phyloP scores from a whole-genome alignment of 2,797 vertebrate genomes.

The Pristis pectinata region DNA sequence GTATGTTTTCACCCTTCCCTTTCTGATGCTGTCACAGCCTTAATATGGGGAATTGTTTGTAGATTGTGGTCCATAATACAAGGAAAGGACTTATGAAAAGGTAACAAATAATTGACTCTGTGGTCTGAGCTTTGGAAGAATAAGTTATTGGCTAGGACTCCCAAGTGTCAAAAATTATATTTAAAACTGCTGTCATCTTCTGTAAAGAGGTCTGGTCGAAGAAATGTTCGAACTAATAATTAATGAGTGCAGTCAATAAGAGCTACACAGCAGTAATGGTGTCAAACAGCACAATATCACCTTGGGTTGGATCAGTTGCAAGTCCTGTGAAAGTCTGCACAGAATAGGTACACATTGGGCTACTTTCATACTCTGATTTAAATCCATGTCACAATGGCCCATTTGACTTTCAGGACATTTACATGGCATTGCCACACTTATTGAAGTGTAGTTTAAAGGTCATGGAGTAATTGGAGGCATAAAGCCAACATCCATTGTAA shows the following conservation, averaged over 20 bases:
- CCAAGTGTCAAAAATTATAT: background rate
- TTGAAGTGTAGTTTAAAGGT: background rate
- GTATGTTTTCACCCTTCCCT: too few species aligned
- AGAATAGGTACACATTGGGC: background rate
- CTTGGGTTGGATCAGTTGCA: background rate
- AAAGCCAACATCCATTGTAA: background rate
- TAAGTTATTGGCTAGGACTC: background rate
- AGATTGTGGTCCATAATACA: background rate
- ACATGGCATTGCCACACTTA: background rate
- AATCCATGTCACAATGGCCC: background rate
- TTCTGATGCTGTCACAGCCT: background rate
- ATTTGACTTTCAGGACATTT: too few species aligned
- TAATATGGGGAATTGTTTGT: background rate
- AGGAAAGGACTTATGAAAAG: background rate
- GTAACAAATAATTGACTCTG: too few species aligned
- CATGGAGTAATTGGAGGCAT: background rate
- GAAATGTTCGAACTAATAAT: background rate
- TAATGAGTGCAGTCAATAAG: background rate
- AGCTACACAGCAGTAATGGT: background rate
- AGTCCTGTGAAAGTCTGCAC: background rate
- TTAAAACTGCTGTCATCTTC: background rate
- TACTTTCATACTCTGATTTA: background rate
- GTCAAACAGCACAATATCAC: background rate
- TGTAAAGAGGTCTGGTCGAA: too few species aligned
- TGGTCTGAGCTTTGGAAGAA: background rate